Evolutionary conservation across 1,140 invertebrate genomes (phyloP).

Genomic region (Pachypsylla venusta): DNA sequence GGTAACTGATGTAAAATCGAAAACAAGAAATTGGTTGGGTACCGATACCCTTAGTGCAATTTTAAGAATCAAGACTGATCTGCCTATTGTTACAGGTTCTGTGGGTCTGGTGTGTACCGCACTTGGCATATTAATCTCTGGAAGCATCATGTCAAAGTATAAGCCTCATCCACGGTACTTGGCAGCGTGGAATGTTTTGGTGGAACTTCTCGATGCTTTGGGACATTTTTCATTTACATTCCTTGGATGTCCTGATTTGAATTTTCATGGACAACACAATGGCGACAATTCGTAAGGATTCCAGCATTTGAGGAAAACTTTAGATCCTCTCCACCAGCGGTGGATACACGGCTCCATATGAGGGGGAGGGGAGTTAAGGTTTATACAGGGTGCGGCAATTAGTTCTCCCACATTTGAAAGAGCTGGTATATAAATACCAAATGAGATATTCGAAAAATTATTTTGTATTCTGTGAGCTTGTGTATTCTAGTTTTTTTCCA

Average conservation of each 20-base stretch:
- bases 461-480: too few relatives aligned
- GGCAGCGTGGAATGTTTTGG: conserved; percentile 55
- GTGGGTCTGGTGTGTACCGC: conserved; percentile 56
- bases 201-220: conserved; percentile 44
- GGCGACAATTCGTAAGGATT: conserved; percentile 31
- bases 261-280: conserved; percentile 36
- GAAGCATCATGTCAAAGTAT: conserved; percentile 47
- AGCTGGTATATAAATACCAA: too few relatives aligned
- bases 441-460: too few relatives aligned
- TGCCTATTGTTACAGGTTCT: too few relatives aligned
- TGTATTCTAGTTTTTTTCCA: too few relatives aligned
- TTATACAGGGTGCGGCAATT: too few relatives aligned
- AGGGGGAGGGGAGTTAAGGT: conserved; percentile 5
- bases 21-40: too few relatives aligned
- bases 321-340: conserved; percentile 20
- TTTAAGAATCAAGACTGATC: too few relatives aligned
- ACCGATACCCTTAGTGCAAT: too few relatives aligned
- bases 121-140: conserved; percentile 49
- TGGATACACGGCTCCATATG: neutral
- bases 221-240: conserved; percentile 51
- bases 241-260: conserved; percentile 46
- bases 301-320: conserved; percentile 26
- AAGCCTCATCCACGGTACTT: conserved; percentile 50
- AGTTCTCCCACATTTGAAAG: too few relatives aligned
- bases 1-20: too few relatives aligned